Base-by-base conservation (phyloP, 2,113 vertebrate species). In the Pholis gunnellus region DNA sequence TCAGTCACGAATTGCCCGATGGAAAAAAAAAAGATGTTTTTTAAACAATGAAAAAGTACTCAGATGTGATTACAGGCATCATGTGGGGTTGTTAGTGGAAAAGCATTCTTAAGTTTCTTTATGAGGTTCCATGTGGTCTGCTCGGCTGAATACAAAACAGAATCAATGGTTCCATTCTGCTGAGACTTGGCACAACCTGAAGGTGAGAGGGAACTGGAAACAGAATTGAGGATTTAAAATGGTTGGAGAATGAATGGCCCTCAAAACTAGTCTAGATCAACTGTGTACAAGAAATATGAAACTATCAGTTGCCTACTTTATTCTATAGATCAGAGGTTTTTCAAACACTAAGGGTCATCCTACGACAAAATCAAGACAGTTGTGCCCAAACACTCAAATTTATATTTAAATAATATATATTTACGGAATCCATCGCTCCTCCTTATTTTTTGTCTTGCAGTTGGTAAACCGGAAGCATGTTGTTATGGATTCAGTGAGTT, bases 121-220 rank as follows among this genome's bases (percentile, higher is more conserved):
- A 1, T 50, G 46, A 65, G 81, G 84, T 64, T 92, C 66, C 75
- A 87, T 64, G 15, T 73, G 72, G 82, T 83, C 86, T 84, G 73
- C 67, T 73, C 15, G 31, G 54, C 22, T 64, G 63, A 89, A 87
- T 60, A 74, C 79, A 81, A 91, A 84, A 84, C 81, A 82, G 46
- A 89, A 90, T 93, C 88, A 75, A 82, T 90, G 75, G 31, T 48
- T 46, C 56, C 46, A 31, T 72, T 79, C 60, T 57, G 14, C 67
- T 63, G 17, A 75, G 57, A 75, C 72, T 78, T 75, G 78, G 44
- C 69, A 64, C 27, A 8, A 60, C 27, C 46, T 79, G 72, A 91
- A 89, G 81, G 84, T 81, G 81, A 89, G 40, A 68, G 52, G 65
- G 57, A 85, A 78, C 15, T 38, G 54, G 80, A 83, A 78, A 88